Base-by-base conservation (phyloP, 2,797 vertebrate genomes). In the Pterois miles region DNA sequence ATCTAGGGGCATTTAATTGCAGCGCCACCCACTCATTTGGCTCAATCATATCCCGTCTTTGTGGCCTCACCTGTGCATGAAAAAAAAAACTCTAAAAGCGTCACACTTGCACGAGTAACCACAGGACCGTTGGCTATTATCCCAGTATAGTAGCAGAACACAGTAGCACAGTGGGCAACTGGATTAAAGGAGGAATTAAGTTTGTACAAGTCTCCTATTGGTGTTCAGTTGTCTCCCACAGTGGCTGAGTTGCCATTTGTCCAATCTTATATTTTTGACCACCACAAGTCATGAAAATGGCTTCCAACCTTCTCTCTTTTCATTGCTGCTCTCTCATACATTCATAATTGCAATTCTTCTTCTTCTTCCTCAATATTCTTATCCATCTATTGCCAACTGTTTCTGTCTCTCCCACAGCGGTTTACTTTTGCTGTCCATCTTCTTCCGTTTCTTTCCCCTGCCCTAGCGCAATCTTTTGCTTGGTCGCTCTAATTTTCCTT, bases 401-500 rank as follows among this genome's bases (percentile, higher is more conserved):
- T 74, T 57, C 43, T 54, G 18, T 65, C 59, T 73, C 70, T 82
- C 54, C 56, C 52, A 56, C 11, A 75, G 25, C 38, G 31, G 36
- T 74, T 83, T 78, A 57, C 34, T 58, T 67, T 59, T 29, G 59
- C 65, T 16, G 64, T 63, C 74, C 43, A 73, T 85, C 76, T 56
- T 78, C 13, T 60, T n/a, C 64, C 4, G 5, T 38, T 74, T 71
- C 56, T 53, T 52, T 20, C 25, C 38, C 14, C 40, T 60, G 10
- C 16, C 31, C 16, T 22, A 50, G 73, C 57, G 74, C 84, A 63
- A 64, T 71, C 66, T 76, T 83, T 78, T 78, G 63, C 85, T 78
- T 58, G 53, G 85, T 68, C 81, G 63, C 76, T 57, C 67, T 80
- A 70, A 83, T 80, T 73, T 81, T 25, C 25, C 64, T 46, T 71